Conservation (phyloP, 2,888 invertebrate species). For the Thera obeliscata region DNA sequence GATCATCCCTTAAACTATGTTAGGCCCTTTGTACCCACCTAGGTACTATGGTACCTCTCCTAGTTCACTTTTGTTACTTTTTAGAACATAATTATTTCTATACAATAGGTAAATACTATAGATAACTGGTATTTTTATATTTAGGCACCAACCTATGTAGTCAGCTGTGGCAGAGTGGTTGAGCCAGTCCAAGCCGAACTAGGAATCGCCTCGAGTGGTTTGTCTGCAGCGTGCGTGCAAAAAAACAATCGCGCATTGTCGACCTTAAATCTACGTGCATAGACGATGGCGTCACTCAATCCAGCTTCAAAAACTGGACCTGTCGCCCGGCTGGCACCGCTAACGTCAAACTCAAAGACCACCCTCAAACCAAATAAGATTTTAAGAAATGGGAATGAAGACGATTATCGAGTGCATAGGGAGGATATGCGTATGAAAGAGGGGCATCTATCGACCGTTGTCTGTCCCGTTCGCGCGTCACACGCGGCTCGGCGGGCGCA, state of each 20-base stretch:
- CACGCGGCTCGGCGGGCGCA: slow-evolving; percentile 36
- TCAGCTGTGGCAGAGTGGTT: not conserved
- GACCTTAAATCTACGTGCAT: slow-evolving; percentile 16
- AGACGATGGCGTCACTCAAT: slow-evolving; percentile 26
- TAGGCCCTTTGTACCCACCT: no score
- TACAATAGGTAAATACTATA: no score
- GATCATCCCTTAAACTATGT: no score
- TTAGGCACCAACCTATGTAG: no score
- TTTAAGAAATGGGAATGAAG: slow-evolving; percentile 3
- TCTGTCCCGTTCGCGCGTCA: slow-evolving; percentile 49
- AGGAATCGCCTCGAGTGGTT: not conserved
- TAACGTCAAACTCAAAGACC: slow-evolving; percentile 16
- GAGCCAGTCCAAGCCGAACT: not conserved
- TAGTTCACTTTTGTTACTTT: no score
- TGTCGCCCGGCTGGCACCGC: slow-evolving; percentile 26
- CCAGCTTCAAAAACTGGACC: slow-evolving; percentile 27
- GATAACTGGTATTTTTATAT: no score
- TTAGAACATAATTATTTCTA: no score
- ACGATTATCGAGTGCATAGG: not conserved
- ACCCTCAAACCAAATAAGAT: slow-evolving; percentile 4
- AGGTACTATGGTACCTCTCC: no score
- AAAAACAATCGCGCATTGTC: slow-evolving; percentile 9
- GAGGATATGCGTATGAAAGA: slow-evolving; percentile 15
- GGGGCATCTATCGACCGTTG: slow-evolving; percentile 59
- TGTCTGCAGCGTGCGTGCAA: slow-evolving; percentile 10